phyloP scores from a whole-genome alignment of 23 tunicate species.

The Ascidia mentula region DNA sequence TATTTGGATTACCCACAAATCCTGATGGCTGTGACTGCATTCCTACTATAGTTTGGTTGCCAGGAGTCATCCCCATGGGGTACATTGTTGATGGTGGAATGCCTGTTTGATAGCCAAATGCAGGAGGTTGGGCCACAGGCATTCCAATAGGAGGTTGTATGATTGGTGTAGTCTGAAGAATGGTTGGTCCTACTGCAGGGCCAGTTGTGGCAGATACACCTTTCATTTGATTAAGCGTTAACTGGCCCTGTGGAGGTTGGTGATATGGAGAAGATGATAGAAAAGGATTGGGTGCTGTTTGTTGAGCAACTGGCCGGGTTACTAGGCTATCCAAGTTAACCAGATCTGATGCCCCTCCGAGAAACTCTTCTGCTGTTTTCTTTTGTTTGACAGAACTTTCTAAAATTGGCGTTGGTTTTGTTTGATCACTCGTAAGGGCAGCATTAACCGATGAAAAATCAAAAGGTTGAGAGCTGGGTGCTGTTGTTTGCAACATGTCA shows the following conservation, averaged over 20 bases:
- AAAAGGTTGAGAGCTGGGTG: slow-evolving; percentile 35
- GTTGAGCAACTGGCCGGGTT: slow-evolving; percentile 58
- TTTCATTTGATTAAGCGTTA: slow-evolving; percentile 62
- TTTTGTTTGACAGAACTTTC: slow-evolving; percentile 22
- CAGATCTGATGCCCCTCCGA: slow-evolving; percentile 82
- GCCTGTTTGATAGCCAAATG: slow-evolving; percentile 5
- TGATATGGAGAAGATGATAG: slow-evolving; percentile 32
- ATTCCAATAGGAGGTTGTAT: slow-evolving; percentile 25
- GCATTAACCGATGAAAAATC: slow-evolving; percentile 41
- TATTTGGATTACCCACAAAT: slow-evolving; percentile 6
- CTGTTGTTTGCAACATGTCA: slow-evolving; percentile 41
- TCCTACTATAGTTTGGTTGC: neutral
- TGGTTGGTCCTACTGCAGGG: slow-evolving; percentile 58
- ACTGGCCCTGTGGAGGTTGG: slow-evolving; percentile 45
- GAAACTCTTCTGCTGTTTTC: slow-evolving; percentile 76
- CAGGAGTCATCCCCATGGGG: slow-evolving; percentile 22
- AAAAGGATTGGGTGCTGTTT: slow-evolving; percentile 80
- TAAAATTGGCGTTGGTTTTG: neutral
- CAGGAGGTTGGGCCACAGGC: slow-evolving; percentile 8
- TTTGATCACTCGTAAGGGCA: slow-evolving; percentile 2
- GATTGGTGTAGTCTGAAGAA: slow-evolving; percentile 20
- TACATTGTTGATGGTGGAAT: slow-evolving; percentile 10
- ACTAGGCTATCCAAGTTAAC: slow-evolving; percentile 95
- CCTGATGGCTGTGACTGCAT: neutral
- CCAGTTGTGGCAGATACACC: slow-evolving; percentile 22